Percentiles rank a stretch among this genome's conserved stretches.
Conservation (phyloP, 2,113 vertebrate genomes). For the Eidolon helvum region DNA sequence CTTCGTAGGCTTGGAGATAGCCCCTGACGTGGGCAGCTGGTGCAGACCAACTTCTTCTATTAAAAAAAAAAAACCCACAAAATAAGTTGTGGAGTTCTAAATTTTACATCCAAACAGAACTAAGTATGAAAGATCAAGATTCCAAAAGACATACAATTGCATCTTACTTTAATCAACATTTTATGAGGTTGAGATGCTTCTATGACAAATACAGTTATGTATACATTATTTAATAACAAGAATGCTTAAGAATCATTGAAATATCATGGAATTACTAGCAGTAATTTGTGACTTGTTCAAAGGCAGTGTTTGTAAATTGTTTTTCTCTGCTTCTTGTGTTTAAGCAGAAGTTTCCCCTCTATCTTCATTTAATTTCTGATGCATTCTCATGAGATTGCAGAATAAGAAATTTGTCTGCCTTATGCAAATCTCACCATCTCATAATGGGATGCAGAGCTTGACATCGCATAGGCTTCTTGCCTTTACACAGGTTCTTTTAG, state of each 20-base stretch:
- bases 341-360: not conserved
- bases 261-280: not conserved
- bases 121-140: slow-evolving; percentile 59
- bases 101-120: slow-evolving; percentile 67
- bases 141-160: slow-evolving; percentile 38
- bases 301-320: not conserved
- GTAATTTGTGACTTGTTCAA: not conserved
- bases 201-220: not conserved
- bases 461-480: not conserved
- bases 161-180: slow-evolving; percentile 42
- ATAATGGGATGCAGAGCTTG: not conserved
- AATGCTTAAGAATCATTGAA: not conserved
- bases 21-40: not conserved
- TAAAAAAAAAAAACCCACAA: not conserved
- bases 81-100: slow-evolving; percentile 67
- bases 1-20: not conserved
- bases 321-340: not conserved
- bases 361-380: not conserved
- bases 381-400: not conserved
- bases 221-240: not conserved
- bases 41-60: slow-evolving; percentile 26
- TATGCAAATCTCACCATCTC: not conserved
- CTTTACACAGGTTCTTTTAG: not conserved
- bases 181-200: slow-evolving; percentile 33
- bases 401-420: not conserved